A percentile compares a stretch with the other conserved stretches of the same genome.
Evolutionary conservation across 2,888 invertebrate species (phyloP).

Genomic region (Drosophila merina): DNA sequence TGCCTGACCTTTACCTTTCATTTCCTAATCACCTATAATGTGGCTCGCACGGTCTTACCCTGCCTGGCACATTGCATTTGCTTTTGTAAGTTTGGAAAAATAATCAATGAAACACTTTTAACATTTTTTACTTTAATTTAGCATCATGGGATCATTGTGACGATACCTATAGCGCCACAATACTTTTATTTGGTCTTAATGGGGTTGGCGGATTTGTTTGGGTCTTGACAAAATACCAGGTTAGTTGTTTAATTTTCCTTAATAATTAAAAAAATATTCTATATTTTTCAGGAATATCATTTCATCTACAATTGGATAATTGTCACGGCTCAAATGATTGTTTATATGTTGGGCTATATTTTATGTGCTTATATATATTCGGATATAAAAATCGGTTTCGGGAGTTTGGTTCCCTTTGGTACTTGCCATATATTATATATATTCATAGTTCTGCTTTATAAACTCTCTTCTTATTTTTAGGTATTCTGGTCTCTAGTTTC

Average conservation of each 20-base stretch:
- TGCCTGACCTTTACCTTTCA: neutral
- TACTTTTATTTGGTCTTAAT: neutral
- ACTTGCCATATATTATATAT: slow-evolving; percentile 7
- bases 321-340: neutral
- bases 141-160: slow-evolving; percentile 1
- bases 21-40: neutral
- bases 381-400: slow-evolving; percentile 11
- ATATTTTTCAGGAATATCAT: neutral
- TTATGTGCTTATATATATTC: slow-evolving; percentile 28
- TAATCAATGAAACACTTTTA: neutral
- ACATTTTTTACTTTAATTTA: neutral
- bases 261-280: neutral
- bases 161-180: neutral
- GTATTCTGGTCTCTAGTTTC: neutral
- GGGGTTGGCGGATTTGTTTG: neutral
- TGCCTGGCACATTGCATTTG: neutral
- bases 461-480: neutral
- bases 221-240: neutral
- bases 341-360: slow-evolving; percentile 9
- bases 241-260: neutral
- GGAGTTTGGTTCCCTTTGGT: neutral
- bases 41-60: neutral
- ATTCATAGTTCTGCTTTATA: slow-evolving; percentile 18
- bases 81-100: neutral
- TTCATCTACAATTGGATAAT: neutral